phyloP scores from a whole-genome alignment of 2,888 invertebrate species.

The Altica lythri region DNA sequence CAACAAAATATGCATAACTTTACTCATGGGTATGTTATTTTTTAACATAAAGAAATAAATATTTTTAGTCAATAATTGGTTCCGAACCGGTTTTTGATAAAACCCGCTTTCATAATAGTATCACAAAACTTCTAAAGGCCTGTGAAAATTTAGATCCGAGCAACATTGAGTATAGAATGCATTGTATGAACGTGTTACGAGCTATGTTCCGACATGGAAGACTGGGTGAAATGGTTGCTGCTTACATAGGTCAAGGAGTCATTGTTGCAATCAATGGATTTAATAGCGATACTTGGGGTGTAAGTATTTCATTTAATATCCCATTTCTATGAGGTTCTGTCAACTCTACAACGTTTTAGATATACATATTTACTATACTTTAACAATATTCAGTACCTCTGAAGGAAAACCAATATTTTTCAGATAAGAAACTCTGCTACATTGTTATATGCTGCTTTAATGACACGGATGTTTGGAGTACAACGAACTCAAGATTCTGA shows the following conservation, averaged over 20 bases:
- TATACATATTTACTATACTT: too few relatives aligned
- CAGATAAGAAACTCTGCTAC: constrained; percentile 87
- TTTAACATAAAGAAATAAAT: too few relatives aligned
- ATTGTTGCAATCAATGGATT: constrained; percentile 76
- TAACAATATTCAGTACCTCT: too few relatives aligned
- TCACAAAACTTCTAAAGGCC: constrained; percentile 61
- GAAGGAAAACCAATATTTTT: constrained; percentile 31
- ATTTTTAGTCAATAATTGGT: constrained; percentile 73
- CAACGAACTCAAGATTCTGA: constrained; percentile 65
- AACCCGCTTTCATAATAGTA: constrained; percentile 54
- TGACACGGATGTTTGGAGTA: constrained; percentile 88
- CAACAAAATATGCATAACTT: too few relatives aligned
- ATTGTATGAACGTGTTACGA: constrained; percentile 85
- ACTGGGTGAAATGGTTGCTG: constrained; percentile 72
- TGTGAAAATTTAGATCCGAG: constrained; percentile 49
- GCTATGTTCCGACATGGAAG: constrained; percentile 78
- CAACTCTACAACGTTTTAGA: too few relatives aligned
- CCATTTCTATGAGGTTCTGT: too few relatives aligned
- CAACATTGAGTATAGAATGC: constrained; percentile 66
- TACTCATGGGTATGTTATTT: too few relatives aligned
- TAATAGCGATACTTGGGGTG: constrained; percentile 76
- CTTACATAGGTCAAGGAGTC: constrained; percentile 72
- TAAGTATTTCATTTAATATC: constrained; percentile 55
- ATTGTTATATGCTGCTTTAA: constrained; percentile 79
- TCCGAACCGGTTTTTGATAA: constrained; percentile 64